Evolutionary conservation across 2,113 vertebrate genomes (phyloP).

Genomic region (Limanda limanda): DNA sequence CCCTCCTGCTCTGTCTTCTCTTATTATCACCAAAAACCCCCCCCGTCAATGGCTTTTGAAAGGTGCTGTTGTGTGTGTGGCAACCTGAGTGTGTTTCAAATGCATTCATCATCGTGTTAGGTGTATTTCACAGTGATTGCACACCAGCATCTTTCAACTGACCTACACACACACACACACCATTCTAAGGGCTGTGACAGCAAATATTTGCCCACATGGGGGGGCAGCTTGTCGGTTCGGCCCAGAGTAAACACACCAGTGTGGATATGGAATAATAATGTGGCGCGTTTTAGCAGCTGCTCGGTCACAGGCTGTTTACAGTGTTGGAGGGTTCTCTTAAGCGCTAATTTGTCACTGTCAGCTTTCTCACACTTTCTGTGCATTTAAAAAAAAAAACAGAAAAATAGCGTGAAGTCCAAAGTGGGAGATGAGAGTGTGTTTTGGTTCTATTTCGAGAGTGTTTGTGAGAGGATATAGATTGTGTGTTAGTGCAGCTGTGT

Average conservation of each 20-base stretch:
- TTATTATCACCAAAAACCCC: constrained; percentile 32
- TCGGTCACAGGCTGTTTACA: constrained; percentile 75
- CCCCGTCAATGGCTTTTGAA: constrained; percentile 5
- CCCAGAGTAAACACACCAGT: constrained; percentile 72
- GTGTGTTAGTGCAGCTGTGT: constrained; percentile 7
- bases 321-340: constrained; percentile 74
- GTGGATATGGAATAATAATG: constrained; percentile 81
- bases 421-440: constrained; percentile 32
- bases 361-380: constrained; percentile 49
- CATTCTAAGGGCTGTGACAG: constrained; percentile 59
- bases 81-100: constrained; percentile 29
- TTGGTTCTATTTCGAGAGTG: constrained; percentile 52
- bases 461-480: constrained; percentile 41
- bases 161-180: constrained; percentile 37
- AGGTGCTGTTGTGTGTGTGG: constrained; percentile 13
- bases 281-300: constrained; percentile 74
- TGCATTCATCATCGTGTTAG: constrained; percentile 57
- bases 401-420: constrained; percentile 12
- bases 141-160: constrained; percentile 43
- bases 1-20: constrained; percentile 19
- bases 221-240: constrained; percentile 73
- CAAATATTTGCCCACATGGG: constrained; percentile 79
- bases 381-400: neutral
- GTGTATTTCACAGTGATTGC: constrained; percentile 53
- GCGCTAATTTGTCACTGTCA: constrained; percentile 81